phyloP scores from a whole-genome alignment of 2,888 invertebrate species.

The Netelia melanura region DNA sequence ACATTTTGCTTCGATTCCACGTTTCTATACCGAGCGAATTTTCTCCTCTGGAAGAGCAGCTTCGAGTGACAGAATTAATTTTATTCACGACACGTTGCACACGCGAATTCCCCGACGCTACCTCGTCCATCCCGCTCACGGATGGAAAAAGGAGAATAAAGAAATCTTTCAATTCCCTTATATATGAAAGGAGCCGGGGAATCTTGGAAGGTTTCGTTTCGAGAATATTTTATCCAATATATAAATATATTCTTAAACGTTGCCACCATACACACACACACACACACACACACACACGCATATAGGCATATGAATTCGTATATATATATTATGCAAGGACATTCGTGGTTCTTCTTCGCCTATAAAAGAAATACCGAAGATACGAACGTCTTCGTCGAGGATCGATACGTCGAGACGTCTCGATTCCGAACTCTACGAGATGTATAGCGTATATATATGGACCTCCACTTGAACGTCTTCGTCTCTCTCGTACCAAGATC shows the following conservation, averaged over 20 bases:
- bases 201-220: slow-evolving; percentile 58
- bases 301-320: slow-evolving; percentile 6
- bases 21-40: slow-evolving; percentile 33
- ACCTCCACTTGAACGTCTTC: slow-evolving; percentile 34
- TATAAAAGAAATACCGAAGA: slow-evolving; percentile 39
- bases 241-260: background rate
- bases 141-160: slow-evolving; percentile 37
- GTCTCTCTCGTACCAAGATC: background rate
- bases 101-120: slow-evolving; percentile 39
- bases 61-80: slow-evolving; percentile 57
- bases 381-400: slow-evolving; percentile 42
- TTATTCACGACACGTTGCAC: slow-evolving; percentile 64
- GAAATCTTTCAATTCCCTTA: slow-evolving; percentile 50
- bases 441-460: background rate
- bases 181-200: slow-evolving; percentile 44
- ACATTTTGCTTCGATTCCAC: slow-evolving; percentile 28
- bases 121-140: slow-evolving; percentile 28
- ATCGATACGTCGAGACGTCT: slow-evolving; percentile 66
- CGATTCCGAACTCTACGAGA: slow-evolving; percentile 33
- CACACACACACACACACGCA: background rate
- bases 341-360: slow-evolving; percentile 22
- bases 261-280: background rate
- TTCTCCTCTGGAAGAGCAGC: slow-evolving; percentile 10
- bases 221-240: slow-evolving; percentile 51
- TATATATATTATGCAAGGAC: slow-evolving; percentile 37